Evolutionary conservation across 2,113 vertebrate genomes (phyloP).

Genomic region (Solea solea): DNA sequence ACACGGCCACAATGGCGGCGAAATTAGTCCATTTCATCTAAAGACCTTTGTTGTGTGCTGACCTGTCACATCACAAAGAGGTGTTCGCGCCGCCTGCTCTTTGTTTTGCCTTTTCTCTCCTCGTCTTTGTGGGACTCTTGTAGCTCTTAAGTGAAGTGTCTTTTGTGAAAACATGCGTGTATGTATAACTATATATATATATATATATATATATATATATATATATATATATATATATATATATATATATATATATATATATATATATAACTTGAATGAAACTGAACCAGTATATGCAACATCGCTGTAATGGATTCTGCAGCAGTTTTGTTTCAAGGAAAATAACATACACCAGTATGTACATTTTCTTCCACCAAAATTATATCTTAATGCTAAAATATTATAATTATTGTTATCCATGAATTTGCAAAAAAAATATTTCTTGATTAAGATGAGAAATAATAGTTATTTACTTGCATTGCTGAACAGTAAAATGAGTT

Average conservation of each 20-base stretch:
- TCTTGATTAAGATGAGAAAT: too few species aligned
- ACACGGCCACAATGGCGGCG: slow-evolving; percentile 45
- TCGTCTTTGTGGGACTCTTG: slow-evolving; percentile 25
- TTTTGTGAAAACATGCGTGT: slow-evolving; percentile 11
- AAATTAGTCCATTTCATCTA: slow-evolving; percentile 59
- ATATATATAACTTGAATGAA: background rate
- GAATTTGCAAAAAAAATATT: too few species aligned
- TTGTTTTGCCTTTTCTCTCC: slow-evolving; percentile 3
- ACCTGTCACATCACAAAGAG: slow-evolving; percentile 20
- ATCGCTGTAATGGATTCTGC: slow-evolving; percentile 9
- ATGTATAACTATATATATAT: too few species aligned
- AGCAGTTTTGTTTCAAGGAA: background rate
- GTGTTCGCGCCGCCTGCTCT: background rate
- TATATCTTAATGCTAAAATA: too few species aligned
- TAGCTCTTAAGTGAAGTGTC: slow-evolving; percentile 11
- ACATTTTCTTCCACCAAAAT: too few species aligned
- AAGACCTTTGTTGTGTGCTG: slow-evolving; percentile 38
- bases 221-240: background rate
- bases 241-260: too few species aligned
- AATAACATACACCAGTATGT: background rate
- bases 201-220: background rate
- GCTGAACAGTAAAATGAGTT: too few species aligned
- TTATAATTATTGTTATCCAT: too few species aligned
- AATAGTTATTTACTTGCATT: too few species aligned
- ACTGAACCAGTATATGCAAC: slow-evolving; percentile 6